These are phyloP conservation scores for Emydocephalus ijimae DNA, from an alignment of 2,113 vertebrate species.

Conservation along the genomic window DNA sequence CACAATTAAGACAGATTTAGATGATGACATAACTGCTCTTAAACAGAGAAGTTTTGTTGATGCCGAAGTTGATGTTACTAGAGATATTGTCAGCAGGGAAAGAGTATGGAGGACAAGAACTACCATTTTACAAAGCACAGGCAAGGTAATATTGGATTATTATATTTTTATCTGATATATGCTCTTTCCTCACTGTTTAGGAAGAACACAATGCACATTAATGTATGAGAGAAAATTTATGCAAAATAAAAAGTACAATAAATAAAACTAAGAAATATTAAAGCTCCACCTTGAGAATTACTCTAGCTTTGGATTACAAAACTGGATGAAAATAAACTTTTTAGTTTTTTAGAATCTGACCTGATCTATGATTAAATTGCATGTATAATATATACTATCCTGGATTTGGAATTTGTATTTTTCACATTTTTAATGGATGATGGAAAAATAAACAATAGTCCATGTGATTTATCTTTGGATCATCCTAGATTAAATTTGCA, in stretches of 20 bases:
- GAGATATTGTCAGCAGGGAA: constrained; percentile 97
- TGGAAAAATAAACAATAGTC: not conserved
- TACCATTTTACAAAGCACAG: constrained; percentile 96
- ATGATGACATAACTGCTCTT: constrained; percentile 91
- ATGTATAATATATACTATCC: not conserved
- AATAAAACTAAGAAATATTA: not conserved
- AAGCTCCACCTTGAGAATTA: not conserved
- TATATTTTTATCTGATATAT: not conserved
- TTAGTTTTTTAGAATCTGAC: not conserved
- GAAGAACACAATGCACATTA: not conserved
- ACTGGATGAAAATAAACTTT: not conserved
- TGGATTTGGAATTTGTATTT: not conserved
- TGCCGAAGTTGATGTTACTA: constrained; percentile 94
- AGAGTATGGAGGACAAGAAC: constrained; percentile 96
- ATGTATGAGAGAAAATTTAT: not conserved
- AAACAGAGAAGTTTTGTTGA: constrained; percentile 99
- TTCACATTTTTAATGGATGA: not conserved
- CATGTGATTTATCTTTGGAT: not conserved
- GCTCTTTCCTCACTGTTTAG: not conserved
- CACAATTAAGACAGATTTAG: constrained; percentile 96
- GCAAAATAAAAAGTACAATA: not conserved
- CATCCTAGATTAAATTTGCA: not conserved
- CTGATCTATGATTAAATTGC: not conserved
- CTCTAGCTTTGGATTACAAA: not conserved
- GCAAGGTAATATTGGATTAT: constrained; percentile 79